Percentiles rank a stretch among this genome's conserved stretches.
Conservation (phyloP, 1,140 invertebrate species). For the Portunus trituberculatus region DNA sequence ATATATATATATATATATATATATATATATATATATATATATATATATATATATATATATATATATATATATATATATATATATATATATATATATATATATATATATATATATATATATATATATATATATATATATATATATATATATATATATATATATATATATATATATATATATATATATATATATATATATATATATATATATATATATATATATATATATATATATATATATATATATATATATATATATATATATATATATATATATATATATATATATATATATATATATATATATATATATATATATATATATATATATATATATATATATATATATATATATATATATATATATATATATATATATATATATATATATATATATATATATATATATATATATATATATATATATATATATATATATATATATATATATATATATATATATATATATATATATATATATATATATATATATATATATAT, state of each 20-base stretch:
- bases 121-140: slow-evolving; percentile 26
- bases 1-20: slow-evolving; percentile 17
- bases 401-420: too few species aligned
- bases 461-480: too few species aligned
- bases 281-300: too few species aligned
- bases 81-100: not conserved
- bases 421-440: too few species aligned
- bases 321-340: too few species aligned
- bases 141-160: slow-evolving; percentile 26
- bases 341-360: too few species aligned
- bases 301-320: too few species aligned
- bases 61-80: slow-evolving; percentile 26
- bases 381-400: too few species aligned
- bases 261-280: too few species aligned
- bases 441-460: too few species aligned
- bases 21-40: slow-evolving; percentile 6
- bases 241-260: not conserved
- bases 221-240: slow-evolving; percentile 26
- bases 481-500: too few species aligned
- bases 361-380: too few species aligned
- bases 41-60: slow-evolving; percentile 26
- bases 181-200: slow-evolving; percentile 26
- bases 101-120: slow-evolving; percentile 26
- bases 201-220: slow-evolving; percentile 26
- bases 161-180: slow-evolving; percentile 26